Percentiles rank a stretch among this genome's conserved stretches.
Evolutionary conservation across 2,113 vertebrate species (phyloP).

Genomic region (Rhadina sibilatrix): DNA sequence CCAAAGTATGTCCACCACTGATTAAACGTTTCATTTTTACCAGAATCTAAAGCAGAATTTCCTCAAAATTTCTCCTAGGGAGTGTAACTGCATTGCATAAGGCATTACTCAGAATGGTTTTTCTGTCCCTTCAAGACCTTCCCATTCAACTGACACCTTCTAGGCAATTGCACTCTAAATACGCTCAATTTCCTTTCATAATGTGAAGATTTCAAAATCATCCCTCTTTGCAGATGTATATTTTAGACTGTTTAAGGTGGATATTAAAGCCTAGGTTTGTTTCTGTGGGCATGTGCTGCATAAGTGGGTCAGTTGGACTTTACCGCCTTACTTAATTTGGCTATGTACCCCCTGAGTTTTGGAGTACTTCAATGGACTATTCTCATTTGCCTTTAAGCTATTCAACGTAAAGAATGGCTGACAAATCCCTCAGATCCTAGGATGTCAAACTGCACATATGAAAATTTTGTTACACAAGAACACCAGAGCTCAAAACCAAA

Average conservation of each 20-base stretch:
- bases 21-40: neutral
- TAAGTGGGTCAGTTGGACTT: neutral
- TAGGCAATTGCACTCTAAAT: neutral
- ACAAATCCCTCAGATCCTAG: neutral
- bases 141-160: neutral
- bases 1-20: neutral
- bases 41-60: neutral
- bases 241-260: neutral
- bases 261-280: neutral
- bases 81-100: neutral
- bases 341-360: neutral
- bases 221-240: neutral
- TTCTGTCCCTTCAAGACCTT: neutral
- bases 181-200: neutral
- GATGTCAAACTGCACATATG: neutral
- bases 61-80: neutral
- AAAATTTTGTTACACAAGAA: neutral
- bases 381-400: neutral
- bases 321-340: neutral
- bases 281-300: neutral
- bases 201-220: neutral
- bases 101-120: neutral
- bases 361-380: neutral
- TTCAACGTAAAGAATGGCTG: neutral
- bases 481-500: neutral